Evolutionary conservation across 1,140 invertebrate genomes (phyloP).

Genomic region (Hyposmocoma kahamanoa): DNA sequence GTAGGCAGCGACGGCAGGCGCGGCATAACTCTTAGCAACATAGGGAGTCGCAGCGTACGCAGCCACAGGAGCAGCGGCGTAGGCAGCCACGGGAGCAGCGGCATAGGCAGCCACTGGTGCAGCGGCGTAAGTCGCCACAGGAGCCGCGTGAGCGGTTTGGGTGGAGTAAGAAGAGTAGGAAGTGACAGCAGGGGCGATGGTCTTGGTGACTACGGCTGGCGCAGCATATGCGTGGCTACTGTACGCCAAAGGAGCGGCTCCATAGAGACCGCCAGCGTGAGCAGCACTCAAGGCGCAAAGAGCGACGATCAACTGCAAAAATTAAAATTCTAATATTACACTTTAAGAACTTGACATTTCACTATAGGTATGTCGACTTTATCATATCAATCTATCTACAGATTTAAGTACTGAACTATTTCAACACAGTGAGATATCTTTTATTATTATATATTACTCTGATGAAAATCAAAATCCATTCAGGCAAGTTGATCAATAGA

Average conservation of each 20-base stretch:
- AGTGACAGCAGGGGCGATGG: constrained; percentile 22
- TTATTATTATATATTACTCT: no score
- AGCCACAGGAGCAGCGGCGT: constrained; percentile 4
- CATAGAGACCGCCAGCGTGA: constrained; percentile 9
- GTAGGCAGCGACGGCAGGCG: constrained; percentile 2
- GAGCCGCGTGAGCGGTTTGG: constrained; percentile 27
- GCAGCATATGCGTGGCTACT: constrained; percentile 27
- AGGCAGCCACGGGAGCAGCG: constrained; percentile 13
- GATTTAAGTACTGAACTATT: no score
- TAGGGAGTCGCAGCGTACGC: constrained; percentile 20
- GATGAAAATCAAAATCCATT: no score
- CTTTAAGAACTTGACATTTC: no score
- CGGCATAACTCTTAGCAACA: constrained; percentile 2
- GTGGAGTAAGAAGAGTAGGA: constrained; percentile 30
- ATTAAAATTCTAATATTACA: no score
- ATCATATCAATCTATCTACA: no score
- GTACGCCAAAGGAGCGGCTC: constrained; percentile 23
- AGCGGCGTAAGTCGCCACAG: constrained; percentile 24
- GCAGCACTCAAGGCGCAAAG: constrained; percentile 16
- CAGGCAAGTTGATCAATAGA: no score
- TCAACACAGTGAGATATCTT: no score
- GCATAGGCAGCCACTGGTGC: constrained; percentile 19
- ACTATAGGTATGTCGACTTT: no score
- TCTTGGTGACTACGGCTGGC: constrained; percentile 18
- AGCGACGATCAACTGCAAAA: constrained; percentile 17